Evolutionary conservation across 2,113 vertebrate species (phyloP), one percentile per base, ranked within the genome.

Genomic region (Syngnathus scovelli): DNA sequence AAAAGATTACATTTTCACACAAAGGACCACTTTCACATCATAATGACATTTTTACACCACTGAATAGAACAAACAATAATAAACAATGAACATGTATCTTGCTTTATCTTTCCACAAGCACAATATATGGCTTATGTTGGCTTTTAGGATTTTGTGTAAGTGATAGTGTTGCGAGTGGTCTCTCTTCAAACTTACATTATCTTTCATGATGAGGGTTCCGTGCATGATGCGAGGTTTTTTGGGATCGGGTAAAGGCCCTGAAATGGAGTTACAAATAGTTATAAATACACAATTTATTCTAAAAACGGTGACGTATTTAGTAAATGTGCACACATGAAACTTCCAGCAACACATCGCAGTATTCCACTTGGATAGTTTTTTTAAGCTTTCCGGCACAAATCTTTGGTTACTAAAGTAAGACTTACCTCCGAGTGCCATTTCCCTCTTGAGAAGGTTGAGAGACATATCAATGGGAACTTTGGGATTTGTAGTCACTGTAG

Each of bases 381-480:
- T 33, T 3, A 33, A 33, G 27, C 27, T 33, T 33, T 33, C 27
- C 27, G 27, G 27, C 27, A 33, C 27, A 33, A 33, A 49, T 49
- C 46, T 49, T 49, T 16, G 1, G 5, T 49, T 49, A 9, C 3
- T n/a, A 51, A 3, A 51, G 49, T 51, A 6, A 16, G 19, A 6
- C 39, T 49, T 10, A 56, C 93, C 92, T 94, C 95, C 94, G 3
- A 94, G 91, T 0, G 90, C 89, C 66, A 93, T 90, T 76, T 98
- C 96, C 75, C 94, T 92, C 84, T 99, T 99, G 46, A 98, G 87
- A 60, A 98, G 89, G 41, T 93, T 94, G 69, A 98, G 89, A 0
- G 97, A 96, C 36, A 98, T 94, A 70, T 98, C 96, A 76, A 96
- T 95, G 0, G 97, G 96, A 19, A 99, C 97, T 78, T 93, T 93